Evolutionary conservation across 1,140 invertebrate genomes (phyloP).

Genomic region (Drusus annulatus): DNA sequence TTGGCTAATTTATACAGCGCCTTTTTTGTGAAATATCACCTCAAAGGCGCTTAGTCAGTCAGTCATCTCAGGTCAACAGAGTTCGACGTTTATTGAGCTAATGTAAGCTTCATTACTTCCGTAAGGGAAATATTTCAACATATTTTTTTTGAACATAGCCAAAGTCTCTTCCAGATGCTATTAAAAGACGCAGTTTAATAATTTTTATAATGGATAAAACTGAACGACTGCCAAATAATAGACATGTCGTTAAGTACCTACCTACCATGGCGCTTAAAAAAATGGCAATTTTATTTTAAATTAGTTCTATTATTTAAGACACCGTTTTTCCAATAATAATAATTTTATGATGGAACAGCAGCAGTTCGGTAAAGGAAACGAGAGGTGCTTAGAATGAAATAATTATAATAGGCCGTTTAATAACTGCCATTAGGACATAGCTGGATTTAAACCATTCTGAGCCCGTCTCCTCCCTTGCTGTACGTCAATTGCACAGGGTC

Average conservation of each 20-base stretch:
- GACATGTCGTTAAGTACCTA: not conserved
- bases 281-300: conserved; percentile 21
- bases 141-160: too few species aligned
- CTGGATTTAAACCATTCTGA: conserved; percentile 11
- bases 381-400: conserved; percentile 19
- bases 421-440: conserved; percentile 30
- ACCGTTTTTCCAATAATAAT: too few species aligned
- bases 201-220: not conserved
- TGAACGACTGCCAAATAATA: not conserved
- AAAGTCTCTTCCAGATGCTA: too few species aligned
- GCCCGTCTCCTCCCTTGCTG: conserved; percentile 9
- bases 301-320: not conserved
- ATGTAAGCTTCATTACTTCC: too few species aligned
- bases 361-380: not conserved
- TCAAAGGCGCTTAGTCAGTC: too few species aligned
- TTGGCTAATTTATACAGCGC: too few species aligned
- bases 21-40: too few species aligned
- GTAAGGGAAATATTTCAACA: too few species aligned
- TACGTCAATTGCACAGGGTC: not conserved
- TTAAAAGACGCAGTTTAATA: too few species aligned
- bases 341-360: conserved; percentile 18
- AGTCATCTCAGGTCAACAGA: too few species aligned
- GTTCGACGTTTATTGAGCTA: too few species aligned
- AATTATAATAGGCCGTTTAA: conserved; percentile 29
- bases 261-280: conserved; percentile 9